Evolutionary conservation across 2,113 vertebrate species (phyloP), one percentile per base, ranked within the genome.

Genomic region (Microcebus jonahi): DNA sequence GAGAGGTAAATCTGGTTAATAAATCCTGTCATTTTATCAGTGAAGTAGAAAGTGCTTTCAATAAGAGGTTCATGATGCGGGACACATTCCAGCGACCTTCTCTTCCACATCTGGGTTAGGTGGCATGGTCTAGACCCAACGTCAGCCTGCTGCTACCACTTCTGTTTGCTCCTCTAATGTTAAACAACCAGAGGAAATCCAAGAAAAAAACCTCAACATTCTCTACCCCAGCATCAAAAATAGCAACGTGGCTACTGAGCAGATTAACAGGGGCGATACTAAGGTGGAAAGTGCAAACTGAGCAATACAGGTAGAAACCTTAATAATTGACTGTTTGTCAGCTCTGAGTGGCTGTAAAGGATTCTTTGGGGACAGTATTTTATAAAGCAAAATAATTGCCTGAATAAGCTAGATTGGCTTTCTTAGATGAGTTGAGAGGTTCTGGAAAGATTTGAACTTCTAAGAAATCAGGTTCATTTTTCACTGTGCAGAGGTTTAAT

Each of bases 401-500:
- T 93, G 92, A 95, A 93, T 97, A 90, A 98, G 93, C 95, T 77
- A 85, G n/a, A 88, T 50, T 55, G 39, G 53, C 53, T 96, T 86
- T 94, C 57, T 87, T 88, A 84, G 89, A 89, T 94, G 79, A 97
- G 68, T 90, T 89, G 42, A 15, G 45, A 53, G 39, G 36, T 53
- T 77, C 71, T 71, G 59, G 39, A 91, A 95, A 86, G 57, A 88
- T 63, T 27, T 90, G 88, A 90, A 90, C 55, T 31, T 82, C 90
- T 84, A 84, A 57, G 55, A 57, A 94, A 90, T 91, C 91, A 90
- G 87, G 48, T 92, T 53, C 39, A 45, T 88, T 91, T 94, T 88
- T 96, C 90, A 88, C 87, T 81, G 39, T 96, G 81, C 65, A 91
- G 89, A 94, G 82, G 76, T 85, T 98, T 97, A 97, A 97, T 97